Base-by-base conservation (phyloP, 2,797 vertebrate genomes). In the Hylomyscus alleni region DNA sequence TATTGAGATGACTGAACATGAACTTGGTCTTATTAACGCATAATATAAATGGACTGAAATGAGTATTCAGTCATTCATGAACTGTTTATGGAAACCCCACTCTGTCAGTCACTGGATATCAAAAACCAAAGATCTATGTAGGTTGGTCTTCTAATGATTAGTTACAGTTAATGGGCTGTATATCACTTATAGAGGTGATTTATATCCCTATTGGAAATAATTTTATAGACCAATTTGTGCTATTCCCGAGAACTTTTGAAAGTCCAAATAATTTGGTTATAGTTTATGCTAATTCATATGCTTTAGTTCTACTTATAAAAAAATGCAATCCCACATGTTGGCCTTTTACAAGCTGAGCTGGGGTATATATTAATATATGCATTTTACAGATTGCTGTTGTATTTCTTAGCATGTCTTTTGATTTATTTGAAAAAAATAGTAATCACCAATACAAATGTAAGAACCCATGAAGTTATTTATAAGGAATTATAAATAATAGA, bases 231-330 rank as follows among this genome's bases (percentile, higher is more conserved):
- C 13, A 90, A 10, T 52, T 31, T 76, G 54, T 54, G 40, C 11
- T 91, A 24, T 58, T 91, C 13, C 10, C 17, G 67, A 90, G 34
- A 75, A 78, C 29, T 92, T 96, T 40, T 5, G 0, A 76, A 92
- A 91, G 34, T 31, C 22, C 85, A 17, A 56, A 37, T 72, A 34
- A 84, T 95, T 92, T 90, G 91, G 7, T 87, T 93, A 54, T 56
- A 95, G 94, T 58, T 90, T 88, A 94, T 3, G 72, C 37, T 88
- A 47, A 65, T 90, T 94, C n/a, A 88, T 69, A 44, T 83, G 60
- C 3, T 75, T 56, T 44, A 93, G 34, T 77, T 78, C 52, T 81
- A 75, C 22, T 94, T 78, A 87, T 67, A 65, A 65, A 91, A 96
- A 73, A 92, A 12, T n/a, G 9, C 47, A 37, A 31, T 85, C 69